These are phyloP conservation scores for Oscheius sp. DNA, from an alignment of 2,888 invertebrate genomes.

Conservation along the genomic window DNA sequence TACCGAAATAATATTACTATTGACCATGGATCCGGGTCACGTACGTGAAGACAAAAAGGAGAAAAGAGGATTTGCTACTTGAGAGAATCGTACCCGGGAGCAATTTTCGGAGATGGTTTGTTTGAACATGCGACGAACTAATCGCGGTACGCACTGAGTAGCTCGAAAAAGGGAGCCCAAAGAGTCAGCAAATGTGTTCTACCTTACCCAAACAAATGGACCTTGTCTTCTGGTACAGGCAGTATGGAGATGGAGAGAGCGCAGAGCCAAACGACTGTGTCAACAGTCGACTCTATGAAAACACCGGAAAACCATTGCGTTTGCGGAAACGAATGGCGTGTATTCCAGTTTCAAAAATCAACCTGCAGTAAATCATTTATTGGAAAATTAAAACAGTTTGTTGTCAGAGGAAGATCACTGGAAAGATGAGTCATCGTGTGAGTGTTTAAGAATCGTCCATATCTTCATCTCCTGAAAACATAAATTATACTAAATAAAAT, in stretches of 20 bases:
- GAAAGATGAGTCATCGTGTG: not conserved
- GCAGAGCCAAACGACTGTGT: conserved; percentile 24
- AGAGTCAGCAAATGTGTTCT: no score
- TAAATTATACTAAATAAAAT: no score
- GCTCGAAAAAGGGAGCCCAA: not conserved
- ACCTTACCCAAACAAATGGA: no score
- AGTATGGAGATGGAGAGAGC: not conserved
- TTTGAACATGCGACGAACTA: conserved; percentile 22
- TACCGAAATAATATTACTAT: not conserved
- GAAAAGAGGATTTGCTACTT: no score
- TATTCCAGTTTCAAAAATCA: no score
- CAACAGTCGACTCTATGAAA: conserved; percentile 1
- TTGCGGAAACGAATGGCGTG: not conserved
- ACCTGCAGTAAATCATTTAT: not conserved
- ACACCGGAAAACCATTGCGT: not conserved
- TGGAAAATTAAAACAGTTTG: not conserved
- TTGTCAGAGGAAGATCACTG: not conserved
- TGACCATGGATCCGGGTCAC: not conserved
- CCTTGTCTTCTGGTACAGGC: not conserved
- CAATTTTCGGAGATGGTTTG: not conserved
- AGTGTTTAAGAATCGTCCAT: conserved; percentile 15
- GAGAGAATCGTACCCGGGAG: not conserved
- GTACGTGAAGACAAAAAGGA: not conserved
- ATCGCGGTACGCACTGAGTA: conserved; percentile 7
- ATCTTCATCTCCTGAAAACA: not conserved